Percentiles rank a stretch among this genome's conserved stretches.
Evolutionary conservation across 2,888 invertebrate genomes (phyloP).

Genomic region (Drosophila demipolita): DNA sequence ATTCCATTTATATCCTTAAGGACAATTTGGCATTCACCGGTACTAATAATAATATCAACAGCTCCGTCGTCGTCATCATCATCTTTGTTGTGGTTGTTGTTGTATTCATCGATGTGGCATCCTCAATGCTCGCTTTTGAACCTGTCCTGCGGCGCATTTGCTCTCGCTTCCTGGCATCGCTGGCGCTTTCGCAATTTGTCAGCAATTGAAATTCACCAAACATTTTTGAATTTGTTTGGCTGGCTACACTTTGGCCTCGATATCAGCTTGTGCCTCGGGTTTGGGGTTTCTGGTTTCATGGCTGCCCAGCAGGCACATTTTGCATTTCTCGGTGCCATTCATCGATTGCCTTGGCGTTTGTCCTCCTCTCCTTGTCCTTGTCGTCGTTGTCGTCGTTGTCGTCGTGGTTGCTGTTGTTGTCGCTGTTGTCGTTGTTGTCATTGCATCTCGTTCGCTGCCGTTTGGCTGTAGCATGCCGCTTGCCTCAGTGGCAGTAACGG

Average conservation of each 20-base stretch:
- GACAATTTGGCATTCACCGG: constrained; percentile 80
- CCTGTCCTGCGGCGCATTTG: constrained; percentile 48
- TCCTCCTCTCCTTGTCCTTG: constrained; percentile 6
- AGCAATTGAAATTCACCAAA: constrained; percentile 82
- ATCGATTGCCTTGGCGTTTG: constrained; percentile 62
- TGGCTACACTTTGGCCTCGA: constrained; percentile 62
- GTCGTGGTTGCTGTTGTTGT: constrained; percentile 10
- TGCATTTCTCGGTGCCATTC: constrained; percentile 68
- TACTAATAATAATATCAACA: constrained; percentile 81
- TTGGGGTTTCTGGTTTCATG: constrained; percentile 42
- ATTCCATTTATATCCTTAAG: constrained; percentile 81
- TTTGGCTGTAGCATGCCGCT: constrained; percentile 27
- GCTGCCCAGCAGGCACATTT: constrained; percentile 79
- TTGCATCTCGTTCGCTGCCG: constrained; percentile 51
- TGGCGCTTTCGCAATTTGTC: constrained; percentile 71
- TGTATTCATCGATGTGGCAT: constrained; percentile 63
- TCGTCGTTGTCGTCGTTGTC: constrained; percentile 4
- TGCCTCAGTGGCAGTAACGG: constrained; percentile 35
- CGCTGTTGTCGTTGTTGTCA: constrained; percentile 43
- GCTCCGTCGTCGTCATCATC: constrained; percentile 19
- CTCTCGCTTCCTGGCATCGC: constrained; percentile 38
- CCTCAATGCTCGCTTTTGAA: constrained; percentile 25
- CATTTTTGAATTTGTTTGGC: constrained; percentile 81
- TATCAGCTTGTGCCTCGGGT: constrained; percentile 39
- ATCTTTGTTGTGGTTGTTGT: constrained; percentile 16